phyloP scores from a whole-genome alignment of 2,113 vertebrate species.

The Pachyramphus minor region DNA sequence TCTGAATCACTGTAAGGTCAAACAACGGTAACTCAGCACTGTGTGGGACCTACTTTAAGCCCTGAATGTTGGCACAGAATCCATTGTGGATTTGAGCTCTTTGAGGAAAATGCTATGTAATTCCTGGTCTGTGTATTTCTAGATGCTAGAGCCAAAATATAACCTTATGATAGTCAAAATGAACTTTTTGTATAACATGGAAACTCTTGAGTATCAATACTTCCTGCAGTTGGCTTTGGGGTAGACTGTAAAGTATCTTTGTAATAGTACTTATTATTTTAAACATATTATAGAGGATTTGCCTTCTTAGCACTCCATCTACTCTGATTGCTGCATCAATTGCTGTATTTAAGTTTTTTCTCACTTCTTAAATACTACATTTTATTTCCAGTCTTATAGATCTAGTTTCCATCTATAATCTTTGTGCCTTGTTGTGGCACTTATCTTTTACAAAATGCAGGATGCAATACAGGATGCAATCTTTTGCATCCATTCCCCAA shows the following conservation, averaged over 20 bases:
- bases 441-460: not conserved
- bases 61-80: not conserved
- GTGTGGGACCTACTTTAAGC: not conserved
- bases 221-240: not conserved
- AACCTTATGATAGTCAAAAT: not conserved
- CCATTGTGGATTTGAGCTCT: not conserved
- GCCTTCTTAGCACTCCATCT: not conserved
- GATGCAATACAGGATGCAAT: too few species aligned
- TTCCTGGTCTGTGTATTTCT: not conserved
- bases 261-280: not conserved
- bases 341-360: not conserved
- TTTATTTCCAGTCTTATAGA: not conserved
- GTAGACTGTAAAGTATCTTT: not conserved
- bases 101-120: not conserved
- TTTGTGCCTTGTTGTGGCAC: not conserved
- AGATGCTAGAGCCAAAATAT: not conserved
- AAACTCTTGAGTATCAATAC: not conserved
- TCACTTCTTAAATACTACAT: not conserved
- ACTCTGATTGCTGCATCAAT: not conserved
- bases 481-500: not conserved
- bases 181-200: not conserved
- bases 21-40: not conserved
- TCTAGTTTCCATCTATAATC: not conserved
- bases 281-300: not conserved
- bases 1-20: not conserved